Conservation (phyloP, 2,113 vertebrate genomes). For the Emydura subglobosa region DNA sequence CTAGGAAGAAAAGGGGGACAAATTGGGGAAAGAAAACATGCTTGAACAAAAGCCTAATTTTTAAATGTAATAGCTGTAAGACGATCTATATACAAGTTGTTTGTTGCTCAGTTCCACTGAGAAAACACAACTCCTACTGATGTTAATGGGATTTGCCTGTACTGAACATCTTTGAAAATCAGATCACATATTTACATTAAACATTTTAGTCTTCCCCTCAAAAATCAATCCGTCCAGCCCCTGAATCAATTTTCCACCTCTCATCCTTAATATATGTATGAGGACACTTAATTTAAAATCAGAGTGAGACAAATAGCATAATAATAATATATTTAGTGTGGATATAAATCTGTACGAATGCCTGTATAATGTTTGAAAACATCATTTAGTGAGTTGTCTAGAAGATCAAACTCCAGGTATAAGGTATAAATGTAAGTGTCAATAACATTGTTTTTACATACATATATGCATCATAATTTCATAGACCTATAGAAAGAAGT, state of each 20-base stretch:
- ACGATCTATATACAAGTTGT: background rate
- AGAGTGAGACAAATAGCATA: conserved; percentile 16
- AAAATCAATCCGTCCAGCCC: background rate
- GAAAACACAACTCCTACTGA: background rate
- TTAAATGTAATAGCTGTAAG: background rate
- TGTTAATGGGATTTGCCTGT: background rate
- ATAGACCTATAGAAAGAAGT: background rate
- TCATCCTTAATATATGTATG: conserved; percentile 2
- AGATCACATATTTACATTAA: background rate
- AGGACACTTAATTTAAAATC: background rate
- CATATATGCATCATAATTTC: background rate
- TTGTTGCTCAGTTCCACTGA: background rate
- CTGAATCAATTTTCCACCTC: background rate
- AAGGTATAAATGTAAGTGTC: background rate
- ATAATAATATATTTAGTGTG: background rate
- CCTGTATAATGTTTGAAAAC: conserved; percentile 20
- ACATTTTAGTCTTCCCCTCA: background rate
- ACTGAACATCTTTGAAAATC: background rate
- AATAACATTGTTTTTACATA: conserved; percentile 41
- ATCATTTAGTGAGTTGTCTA: background rate
- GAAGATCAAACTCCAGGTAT: background rate
- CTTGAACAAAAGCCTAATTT: background rate
- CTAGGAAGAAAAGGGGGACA: background rate
- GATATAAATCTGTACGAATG: background rate
- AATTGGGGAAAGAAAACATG: background rate